Base-by-base conservation (phyloP, 2,113 vertebrate genomes). In the Catharus minimus region DNA sequence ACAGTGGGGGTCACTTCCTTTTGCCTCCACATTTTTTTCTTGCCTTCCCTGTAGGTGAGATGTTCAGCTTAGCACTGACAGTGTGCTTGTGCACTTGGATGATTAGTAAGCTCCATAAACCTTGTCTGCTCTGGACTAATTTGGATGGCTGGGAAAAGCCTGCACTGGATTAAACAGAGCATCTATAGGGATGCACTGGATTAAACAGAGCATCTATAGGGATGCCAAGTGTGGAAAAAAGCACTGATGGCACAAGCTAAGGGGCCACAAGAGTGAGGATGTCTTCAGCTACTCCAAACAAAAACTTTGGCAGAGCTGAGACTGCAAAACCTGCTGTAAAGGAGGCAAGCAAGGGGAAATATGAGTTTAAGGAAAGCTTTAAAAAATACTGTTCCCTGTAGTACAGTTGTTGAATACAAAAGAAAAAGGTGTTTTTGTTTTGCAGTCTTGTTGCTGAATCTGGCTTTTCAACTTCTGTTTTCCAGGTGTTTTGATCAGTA, bases 81-180 rank as follows among this genome's bases (percentile, higher is more conserved):
- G 43, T 3, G 33, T 68, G 44, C 0, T 0, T 18, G 20, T 50
- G 53, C 38, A n/a, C 83, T 78, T 1, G 2, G 27, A 21, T 56
- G 44, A 46, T 72, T 84, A 62, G 84, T 43, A 89, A 62, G 43
- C 32, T 38, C 9, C 20, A 28, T 16, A 4, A 23, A 39, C 16
- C 24, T 44, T 56, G 17, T 55, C 43, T 84, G 52, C 18, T 53
- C 8, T 43, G 53, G 43, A 41, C 43, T 91, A 38, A 52, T 87
- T 67, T 62, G 39, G 26, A 55, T 67, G 39, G 20, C 30, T 56
- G 66, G 52, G 38, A 22, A 66, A 74, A 90, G 38, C 11, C 26
- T 71, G 47, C 32, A 7, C 56, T 46, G 39, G 28, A 62, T 81
- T 46, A 84, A 93, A 77, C 15, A 0, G 0, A 61, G 24, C 22